Conservation (phyloP, 1,140 invertebrate species). For the Pseudachorutes palmiensis region DNA sequence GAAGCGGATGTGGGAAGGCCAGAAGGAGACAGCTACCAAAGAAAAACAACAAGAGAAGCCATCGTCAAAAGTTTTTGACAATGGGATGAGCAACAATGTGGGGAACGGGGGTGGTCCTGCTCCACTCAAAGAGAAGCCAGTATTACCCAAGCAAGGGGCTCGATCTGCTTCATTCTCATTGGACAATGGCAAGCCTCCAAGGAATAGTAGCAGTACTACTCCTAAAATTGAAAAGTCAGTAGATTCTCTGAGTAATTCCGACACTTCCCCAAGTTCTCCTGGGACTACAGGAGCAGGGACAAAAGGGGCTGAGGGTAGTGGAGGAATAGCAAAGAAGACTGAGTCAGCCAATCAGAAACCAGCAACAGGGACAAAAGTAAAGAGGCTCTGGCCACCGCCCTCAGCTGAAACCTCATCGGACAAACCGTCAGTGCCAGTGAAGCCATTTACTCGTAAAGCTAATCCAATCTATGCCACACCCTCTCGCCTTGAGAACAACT, state of each 20-base stretch:
- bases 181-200: not conserved
- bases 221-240: not conserved
- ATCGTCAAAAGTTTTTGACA: not conserved
- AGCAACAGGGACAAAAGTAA: slow-evolving; percentile 33
- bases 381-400: slow-evolving; percentile 51
- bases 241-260: slow-evolving; percentile 9
- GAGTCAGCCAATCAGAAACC: slow-evolving; percentile 23
- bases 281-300: slow-evolving; percentile 33
- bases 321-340: slow-evolving; percentile 22
- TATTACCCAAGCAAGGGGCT: not conserved
- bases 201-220: not conserved
- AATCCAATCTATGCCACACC: slow-evolving; percentile 61
- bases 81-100: not conserved
- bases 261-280: slow-evolving; percentile 10
- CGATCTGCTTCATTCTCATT: slow-evolving; percentile 2
- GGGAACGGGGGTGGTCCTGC: slow-evolving; percentile 53
- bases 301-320: slow-evolving; percentile 24
- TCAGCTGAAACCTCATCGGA: slow-evolving; percentile 43
- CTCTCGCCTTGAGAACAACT: slow-evolving; percentile 34
- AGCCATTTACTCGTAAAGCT: slow-evolving; percentile 52
- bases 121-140: slow-evolving; percentile 40
- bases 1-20: slow-evolving; percentile 78
- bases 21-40: not conserved
- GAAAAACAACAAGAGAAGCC: slow-evolving; percentile 5
- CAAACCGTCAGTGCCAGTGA: slow-evolving; percentile 62